Conservation (phyloP, 2,888 invertebrate genomes). For the Acronicta psi region DNA sequence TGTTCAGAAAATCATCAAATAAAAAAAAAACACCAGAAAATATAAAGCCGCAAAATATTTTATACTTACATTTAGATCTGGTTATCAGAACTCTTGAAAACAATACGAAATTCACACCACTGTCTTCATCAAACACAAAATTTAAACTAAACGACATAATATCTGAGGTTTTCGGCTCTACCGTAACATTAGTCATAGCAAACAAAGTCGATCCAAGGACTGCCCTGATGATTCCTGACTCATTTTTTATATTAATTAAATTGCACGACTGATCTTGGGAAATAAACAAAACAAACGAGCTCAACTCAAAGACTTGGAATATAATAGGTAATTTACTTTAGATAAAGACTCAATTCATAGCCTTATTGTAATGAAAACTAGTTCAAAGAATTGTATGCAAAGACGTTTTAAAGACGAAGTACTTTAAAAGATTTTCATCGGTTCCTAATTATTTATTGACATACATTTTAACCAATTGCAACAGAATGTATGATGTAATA, state of each 20-base stretch:
- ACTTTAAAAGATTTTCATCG: no score
- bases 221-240: conserved; percentile 58
- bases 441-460: no score
- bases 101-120: conserved; percentile 49
- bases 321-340: neutral
- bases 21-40: neutral
- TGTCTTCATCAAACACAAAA: conserved; percentile 53
- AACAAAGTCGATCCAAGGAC: conserved; percentile 57
- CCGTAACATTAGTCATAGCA: conserved; percentile 61
- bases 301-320: conserved; percentile 10
- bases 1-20: no score
- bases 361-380: neutral
- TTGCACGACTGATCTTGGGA: conserved; percentile 23
- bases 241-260: conserved; percentile 53
- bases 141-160: conserved; percentile 55
- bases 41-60: neutral
- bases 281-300: conserved; percentile 14
- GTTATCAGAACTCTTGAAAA: conserved; percentile 5
- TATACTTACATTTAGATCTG: conserved; percentile 19
- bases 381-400: no score
- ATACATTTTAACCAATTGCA: no score
- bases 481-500: neutral
- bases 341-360: neutral
- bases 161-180: conserved; percentile 48
- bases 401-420: no score